Evolutionary conservation across 2,797 vertebrate genomes (phyloP).

Genomic region (Phyllotis vaccarum): DNA sequence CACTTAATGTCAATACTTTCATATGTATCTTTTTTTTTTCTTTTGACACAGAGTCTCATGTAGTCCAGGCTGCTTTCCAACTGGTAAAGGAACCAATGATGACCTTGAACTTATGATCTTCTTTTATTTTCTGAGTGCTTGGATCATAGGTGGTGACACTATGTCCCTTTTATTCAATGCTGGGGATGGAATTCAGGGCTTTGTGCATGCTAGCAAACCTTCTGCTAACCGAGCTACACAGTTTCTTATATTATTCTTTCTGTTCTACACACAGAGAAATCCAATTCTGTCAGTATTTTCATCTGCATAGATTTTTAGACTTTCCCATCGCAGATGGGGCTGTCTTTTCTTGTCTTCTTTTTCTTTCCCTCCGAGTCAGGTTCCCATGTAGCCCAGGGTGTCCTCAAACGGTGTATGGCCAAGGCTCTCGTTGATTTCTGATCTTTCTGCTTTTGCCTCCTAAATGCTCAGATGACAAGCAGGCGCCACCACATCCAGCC

Average conservation of each 20-base stretch:
- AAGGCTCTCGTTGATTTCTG: background rate
- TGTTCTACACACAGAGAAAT: background rate
- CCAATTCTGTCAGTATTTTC: background rate
- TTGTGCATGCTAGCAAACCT: background rate
- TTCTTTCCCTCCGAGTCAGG: background rate
- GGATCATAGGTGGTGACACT: background rate
- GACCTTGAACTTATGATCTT: background rate
- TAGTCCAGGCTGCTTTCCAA: background rate
- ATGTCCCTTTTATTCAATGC: background rate
- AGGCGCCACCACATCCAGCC: background rate
- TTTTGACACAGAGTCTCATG: background rate
- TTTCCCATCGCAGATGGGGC: background rate
- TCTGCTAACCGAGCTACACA: background rate
- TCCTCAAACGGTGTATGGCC: background rate
- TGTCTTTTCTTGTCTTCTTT: background rate
- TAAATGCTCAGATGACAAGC: background rate
- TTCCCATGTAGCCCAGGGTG: background rate
- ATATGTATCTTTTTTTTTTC: background rate
- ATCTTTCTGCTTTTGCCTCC: background rate
- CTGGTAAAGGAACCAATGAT: background rate
- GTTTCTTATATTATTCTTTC: background rate
- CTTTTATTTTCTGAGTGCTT: background rate
- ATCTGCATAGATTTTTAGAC: background rate
- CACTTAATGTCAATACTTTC: background rate
- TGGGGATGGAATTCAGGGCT: background rate